Evolutionary conservation across 2,113 vertebrate species (phyloP).

Genomic region (Vombatus ursinus): DNA sequence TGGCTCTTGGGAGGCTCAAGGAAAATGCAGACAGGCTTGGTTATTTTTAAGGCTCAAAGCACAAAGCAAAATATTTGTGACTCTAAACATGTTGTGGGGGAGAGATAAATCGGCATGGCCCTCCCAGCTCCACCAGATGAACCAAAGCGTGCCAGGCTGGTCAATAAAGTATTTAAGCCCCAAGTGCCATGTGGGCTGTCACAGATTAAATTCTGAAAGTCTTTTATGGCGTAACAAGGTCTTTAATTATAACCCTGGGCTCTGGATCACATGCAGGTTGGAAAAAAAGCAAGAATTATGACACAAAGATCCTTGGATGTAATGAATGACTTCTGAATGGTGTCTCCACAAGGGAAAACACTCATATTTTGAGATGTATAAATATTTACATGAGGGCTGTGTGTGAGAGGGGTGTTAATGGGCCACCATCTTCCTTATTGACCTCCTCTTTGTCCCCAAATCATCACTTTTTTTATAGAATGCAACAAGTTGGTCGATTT

Average conservation of each 20-base stretch:
- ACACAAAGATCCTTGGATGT: constrained; percentile 48
- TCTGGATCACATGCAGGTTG: constrained; percentile 59
- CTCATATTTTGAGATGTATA: constrained; percentile 48
- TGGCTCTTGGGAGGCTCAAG: constrained; percentile 37
- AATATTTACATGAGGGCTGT: constrained; percentile 43
- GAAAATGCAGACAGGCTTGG: constrained; percentile 57
- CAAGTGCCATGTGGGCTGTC: constrained; percentile 71
- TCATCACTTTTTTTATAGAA: neutral
- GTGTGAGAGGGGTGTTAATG: neutral
- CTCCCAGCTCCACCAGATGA: constrained; percentile 51
- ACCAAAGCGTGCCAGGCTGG: constrained; percentile 56
- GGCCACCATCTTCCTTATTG: neutral
- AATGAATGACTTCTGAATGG: constrained; percentile 57
- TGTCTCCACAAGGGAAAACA: constrained; percentile 23
- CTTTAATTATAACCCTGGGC: constrained; percentile 76
- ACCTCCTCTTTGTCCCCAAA: neutral
- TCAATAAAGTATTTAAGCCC: constrained; percentile 84
- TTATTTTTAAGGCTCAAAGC: constrained; percentile 68
- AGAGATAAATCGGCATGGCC: constrained; percentile 71
- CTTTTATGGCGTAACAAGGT: constrained; percentile 76
- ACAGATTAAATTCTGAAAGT: constrained; percentile 81
- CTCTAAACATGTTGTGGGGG: constrained; percentile 63
- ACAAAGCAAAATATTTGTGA: constrained; percentile 66
- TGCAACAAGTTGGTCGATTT: constrained; percentile 18
- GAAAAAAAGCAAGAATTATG: constrained; percentile 60